These are phyloP conservation scores for Labia minor DNA, from an alignment of 2,888 invertebrate species.

Conservation along the genomic window DNA sequence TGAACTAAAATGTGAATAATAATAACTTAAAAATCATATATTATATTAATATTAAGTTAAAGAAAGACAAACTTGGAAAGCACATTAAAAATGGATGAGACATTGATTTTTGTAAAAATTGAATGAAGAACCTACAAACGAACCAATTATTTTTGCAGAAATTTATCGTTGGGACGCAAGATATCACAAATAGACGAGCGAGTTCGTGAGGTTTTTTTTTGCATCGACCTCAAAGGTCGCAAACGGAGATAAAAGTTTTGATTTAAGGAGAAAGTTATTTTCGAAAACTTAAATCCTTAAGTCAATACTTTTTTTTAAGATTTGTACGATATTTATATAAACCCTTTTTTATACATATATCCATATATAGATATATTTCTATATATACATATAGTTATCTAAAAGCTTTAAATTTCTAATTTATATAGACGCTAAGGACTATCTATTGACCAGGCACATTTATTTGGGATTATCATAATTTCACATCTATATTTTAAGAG, in stretches of 20 bases:
- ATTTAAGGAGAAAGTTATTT: background rate
- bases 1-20: no score
- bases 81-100: no score
- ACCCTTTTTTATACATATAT: background rate
- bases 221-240: background rate
- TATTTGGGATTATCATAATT: slow-evolving; percentile 24
- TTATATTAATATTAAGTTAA: no score
- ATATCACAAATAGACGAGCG: slow-evolving; percentile 13
- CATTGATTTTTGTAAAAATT: no score
- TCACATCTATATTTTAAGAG: slow-evolving; percentile 17
- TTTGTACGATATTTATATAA: background rate
- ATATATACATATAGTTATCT: background rate
- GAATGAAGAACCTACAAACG: background rate
- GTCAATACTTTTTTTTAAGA: background rate
- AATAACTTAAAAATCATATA: no score
- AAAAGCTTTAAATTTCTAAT: background rate
- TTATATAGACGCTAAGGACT: background rate
- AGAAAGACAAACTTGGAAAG: no score
- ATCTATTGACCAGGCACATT: slow-evolving; percentile 25
- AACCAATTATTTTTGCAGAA: background rate
- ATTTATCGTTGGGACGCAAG: background rate
- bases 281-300: background rate
- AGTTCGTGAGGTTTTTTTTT: slow-evolving; percentile 5
- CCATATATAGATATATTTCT: background rate
- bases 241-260: background rate